phyloP scores from a whole-genome alignment of 2,888 invertebrate genomes.

The Drosophila diplacantha region DNA sequence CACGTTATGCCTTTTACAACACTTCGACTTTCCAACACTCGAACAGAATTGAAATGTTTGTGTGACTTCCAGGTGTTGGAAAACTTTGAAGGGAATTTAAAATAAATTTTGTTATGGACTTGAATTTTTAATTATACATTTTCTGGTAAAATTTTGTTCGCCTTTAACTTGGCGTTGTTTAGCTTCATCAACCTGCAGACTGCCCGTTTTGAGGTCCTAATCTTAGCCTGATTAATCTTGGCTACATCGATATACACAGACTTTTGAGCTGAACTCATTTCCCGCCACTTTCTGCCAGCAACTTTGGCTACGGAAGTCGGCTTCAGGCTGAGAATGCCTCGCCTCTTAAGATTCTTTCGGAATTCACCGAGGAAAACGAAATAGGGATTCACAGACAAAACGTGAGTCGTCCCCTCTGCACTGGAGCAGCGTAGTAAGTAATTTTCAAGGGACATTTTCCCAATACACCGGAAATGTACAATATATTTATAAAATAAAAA shows the following conservation, averaged over 20 bases:
- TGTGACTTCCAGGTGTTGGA: slow-evolving; percentile 6
- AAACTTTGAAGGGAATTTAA: slow-evolving; percentile 1
- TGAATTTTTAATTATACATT: background rate
- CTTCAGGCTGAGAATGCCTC: slow-evolving; percentile 37
- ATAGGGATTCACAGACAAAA: slow-evolving; percentile 36
- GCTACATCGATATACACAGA: slow-evolving; percentile 28
- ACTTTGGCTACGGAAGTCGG: slow-evolving; percentile 19
- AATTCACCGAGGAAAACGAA: slow-evolving; percentile 46
- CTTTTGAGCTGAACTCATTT: slow-evolving; percentile 44
- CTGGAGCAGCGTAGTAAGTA: background rate
- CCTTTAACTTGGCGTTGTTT: background rate
- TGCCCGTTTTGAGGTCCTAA: background rate
- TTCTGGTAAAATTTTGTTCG: background rate
- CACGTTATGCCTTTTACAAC: background rate
- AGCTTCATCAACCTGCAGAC: background rate
- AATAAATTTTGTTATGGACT: background rate
- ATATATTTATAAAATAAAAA: background rate
- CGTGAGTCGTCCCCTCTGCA: background rate
- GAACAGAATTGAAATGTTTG: background rate
- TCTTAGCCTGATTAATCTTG: slow-evolving; percentile 14
- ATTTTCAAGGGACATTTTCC: slow-evolving; percentile 5
- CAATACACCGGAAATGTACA: background rate
- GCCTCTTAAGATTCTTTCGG: slow-evolving; percentile 32
- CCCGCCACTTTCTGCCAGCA: slow-evolving; percentile 45
- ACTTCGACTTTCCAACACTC: background rate